Evolutionary conservation across 2,113 vertebrate species (phyloP), one percentile per base, ranked within the genome.

Genomic region (Nettapus auritus): DNA sequence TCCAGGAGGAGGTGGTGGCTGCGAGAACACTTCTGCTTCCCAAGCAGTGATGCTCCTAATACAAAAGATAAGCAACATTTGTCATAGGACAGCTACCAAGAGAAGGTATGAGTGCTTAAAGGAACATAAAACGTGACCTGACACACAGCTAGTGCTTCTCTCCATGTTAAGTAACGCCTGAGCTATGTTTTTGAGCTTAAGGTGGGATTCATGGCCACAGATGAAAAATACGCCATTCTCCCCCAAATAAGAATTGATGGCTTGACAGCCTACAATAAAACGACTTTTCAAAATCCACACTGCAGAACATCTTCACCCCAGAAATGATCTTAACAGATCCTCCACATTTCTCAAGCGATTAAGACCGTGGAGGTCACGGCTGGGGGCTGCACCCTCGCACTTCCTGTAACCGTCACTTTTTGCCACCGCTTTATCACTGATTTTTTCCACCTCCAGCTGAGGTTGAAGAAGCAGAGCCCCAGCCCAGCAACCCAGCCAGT

Each of bases 241-340:
- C 78, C 36, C 6, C 48, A 84, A 93, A 76, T 11, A 55, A 31
- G 40, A 64, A 73, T 2, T 62, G 75, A 93, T 68, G 62, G 75
- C 8, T 79, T 91, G 92, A 89, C 93, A 95, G 82, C 79, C 94
- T 21, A 42, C 57, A 78, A 60, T 11, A 60, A 88, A 34, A 67
- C 52, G 22, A 52, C 33, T 91, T 83, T 22, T 25, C 1, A 44
- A 92, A 84, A 60, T 7, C 78, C 87, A 64, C 74, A 33, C 40
- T 19, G 13, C 56, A 60, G 69, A 55, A 75, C 40, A 62, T 69
- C 6, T 5, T 53, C 57, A 64, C 60, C 36, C 38, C 74, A 89
- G 66, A 74, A 92, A 75, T 11, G n/a, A 75, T 87, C 90, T 34
- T 8, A 70, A 75, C 31, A 59, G 64, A 78, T 62, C 56, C 23